phyloP scores from a whole-genome alignment of 2,797 vertebrate species.

The Phataginus tricuspis region DNA sequence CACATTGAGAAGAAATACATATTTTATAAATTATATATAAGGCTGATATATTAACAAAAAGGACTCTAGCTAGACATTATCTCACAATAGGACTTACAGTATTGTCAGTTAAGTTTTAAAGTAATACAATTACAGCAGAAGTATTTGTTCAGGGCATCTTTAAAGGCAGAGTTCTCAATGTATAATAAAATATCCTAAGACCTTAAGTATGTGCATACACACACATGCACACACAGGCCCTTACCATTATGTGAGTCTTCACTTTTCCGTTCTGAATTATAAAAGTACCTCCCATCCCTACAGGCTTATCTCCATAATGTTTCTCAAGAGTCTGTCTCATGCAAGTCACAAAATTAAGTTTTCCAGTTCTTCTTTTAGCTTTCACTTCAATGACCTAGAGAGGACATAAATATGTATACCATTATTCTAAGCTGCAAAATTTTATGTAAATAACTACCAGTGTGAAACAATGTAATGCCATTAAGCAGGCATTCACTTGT shows the following conservation, averaged over 20 bases:
- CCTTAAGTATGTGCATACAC: not conserved
- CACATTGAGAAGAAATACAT: not conserved
- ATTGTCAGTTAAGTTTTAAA: slow-evolving; percentile 44
- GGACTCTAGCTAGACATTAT: not conserved
- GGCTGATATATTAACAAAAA: not conserved
- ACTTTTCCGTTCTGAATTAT: slow-evolving; percentile 96
- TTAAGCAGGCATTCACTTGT: not conserved
- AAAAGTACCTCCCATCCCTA: slow-evolving; percentile 96
- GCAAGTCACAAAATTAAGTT: slow-evolving; percentile 93
- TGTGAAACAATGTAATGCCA: slow-evolving; percentile 4
- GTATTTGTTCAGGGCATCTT: not conserved
- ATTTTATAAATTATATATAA: too few species aligned
- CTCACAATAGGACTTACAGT: not conserved
- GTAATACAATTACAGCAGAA: not conserved
- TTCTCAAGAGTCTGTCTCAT: slow-evolving; percentile 92
- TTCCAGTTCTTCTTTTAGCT: slow-evolving; percentile 92
- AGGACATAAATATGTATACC: slow-evolving; percentile 15
- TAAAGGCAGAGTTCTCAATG: not conserved
- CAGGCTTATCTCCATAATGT: slow-evolving; percentile 91
- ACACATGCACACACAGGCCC: not conserved
- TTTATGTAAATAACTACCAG: not conserved
- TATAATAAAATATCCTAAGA: not conserved
- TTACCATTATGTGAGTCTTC: slow-evolving; percentile 97
- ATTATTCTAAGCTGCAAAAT: not conserved
- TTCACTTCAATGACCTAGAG: slow-evolving; percentile 94